Evolutionary conservation across 2,113 vertebrate genomes (phyloP), one percentile per base, ranked within the genome.

Genomic region (Epinephelus lanceolatus): DNA sequence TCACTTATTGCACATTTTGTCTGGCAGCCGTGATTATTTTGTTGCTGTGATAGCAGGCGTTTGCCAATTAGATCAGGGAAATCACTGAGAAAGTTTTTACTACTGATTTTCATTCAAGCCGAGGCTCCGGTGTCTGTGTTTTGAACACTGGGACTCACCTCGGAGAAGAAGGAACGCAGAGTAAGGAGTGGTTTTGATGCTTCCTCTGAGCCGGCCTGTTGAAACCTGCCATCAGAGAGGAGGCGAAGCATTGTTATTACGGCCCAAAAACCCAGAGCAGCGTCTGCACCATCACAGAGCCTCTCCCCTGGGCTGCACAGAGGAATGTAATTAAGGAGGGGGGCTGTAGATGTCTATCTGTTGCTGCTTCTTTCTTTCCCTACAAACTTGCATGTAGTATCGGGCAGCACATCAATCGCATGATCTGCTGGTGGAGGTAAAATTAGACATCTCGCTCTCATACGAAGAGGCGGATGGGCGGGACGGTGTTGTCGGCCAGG

Each of bases 401-500:
- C 25, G 27, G 51, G 83, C 73, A 40, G 69, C 27, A 78, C 86
- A 78, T 86, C 73, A 74, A 30, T 68, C 40, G 49, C 68, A 37
- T 59, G 77, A 86, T 25, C 25, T 0, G 1, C 27, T 18, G 47
- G 42, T 14, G 66, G 71, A 63, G 68, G 49, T 79, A 84, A 81
- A 91, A 76, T 91, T 90, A 89, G 84, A 86, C 76, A 59, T 47
- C 18, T 56, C 0, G 49, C 53, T 68, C 52, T 78, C 4, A 1
- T 23, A 60, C 61, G 23, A 51, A 80, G 61, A 61, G 77, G 71
- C 71, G 70, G 87, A 75, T 62, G 78, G 83, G 71, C 1, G 72
- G 69, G 62, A 51, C 5, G 37, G 18, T 74, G 80, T 57, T 74
- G 59, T 49, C 3, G 23, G 30, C 30, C 70, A 23, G 57, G 56